A percentile compares a stretch with the other conserved stretches of the same genome.
Conservation (phyloP, 2,113 vertebrate genomes). For the Zonotrichia leucophrys region DNA sequence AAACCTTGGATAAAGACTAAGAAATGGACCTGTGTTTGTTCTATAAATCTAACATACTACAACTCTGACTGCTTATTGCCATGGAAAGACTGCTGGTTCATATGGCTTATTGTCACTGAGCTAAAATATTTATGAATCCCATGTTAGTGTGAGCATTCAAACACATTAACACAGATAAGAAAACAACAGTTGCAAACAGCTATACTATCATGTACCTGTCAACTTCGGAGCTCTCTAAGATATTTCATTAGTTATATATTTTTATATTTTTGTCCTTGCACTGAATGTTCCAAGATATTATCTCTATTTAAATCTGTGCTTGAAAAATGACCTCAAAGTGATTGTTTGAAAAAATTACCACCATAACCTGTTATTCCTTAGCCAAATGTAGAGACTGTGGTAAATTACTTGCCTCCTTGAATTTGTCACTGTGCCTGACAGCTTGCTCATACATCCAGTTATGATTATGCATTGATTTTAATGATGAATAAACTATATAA, state of each 20-base stretch:
- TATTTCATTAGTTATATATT: not conserved
- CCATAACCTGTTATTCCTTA: not conserved
- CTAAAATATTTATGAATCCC: not conserved
- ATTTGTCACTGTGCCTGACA: not conserved
- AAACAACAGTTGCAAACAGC: not conserved
- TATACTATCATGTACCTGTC: not conserved
- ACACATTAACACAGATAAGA: not conserved
- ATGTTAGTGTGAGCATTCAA: not conserved
- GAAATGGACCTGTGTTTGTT: not conserved
- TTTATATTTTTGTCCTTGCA: not conserved
- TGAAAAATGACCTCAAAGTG: not conserved
- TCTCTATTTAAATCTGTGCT: not conserved
- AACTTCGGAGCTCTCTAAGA: not conserved
- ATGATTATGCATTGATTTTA: conserved; percentile 7
- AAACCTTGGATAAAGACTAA: not conserved
- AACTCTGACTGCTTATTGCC: not conserved
- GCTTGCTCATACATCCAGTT: not conserved
- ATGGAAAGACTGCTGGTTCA: not conserved
- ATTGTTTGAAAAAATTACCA: not conserved
- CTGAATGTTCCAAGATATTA: not conserved
- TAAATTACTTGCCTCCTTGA: conserved; percentile 10
- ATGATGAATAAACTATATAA: conserved; percentile 6
- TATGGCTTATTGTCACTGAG: not conserved
- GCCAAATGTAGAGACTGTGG: not conserved
- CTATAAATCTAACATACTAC: not conserved